A percentile compares a stretch with the other conserved stretches of the same genome.
These are phyloP conservation scores for Zhuqinia jingwanae DNA, from an alignment of 2,888 invertebrate species.

Conservation along the genomic window DNA sequence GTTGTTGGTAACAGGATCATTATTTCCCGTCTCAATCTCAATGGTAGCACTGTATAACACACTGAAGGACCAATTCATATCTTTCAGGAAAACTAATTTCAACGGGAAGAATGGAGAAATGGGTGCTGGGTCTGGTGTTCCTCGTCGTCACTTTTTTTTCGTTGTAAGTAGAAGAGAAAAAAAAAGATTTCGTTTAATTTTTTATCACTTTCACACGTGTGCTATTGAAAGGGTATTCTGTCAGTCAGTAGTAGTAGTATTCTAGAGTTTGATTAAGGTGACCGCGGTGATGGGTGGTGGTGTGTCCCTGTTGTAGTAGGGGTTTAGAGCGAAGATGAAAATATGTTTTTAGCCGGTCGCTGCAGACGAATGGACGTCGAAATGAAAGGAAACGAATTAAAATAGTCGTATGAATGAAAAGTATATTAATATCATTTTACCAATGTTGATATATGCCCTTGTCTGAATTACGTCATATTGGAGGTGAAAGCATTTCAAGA, in stretches of 20 bases:
- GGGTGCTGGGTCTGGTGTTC: neutral
- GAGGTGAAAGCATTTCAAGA: too few relatives aligned
- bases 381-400: conserved; percentile 4
- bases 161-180: too few relatives aligned
- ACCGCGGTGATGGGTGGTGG: neutral
- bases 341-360: too few relatives aligned
- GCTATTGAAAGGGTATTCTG: neutral
- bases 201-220: neutral
- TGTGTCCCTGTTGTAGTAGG: too few relatives aligned
- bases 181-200: neutral
- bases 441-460: neutral
- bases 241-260: too few relatives aligned
- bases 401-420: neutral
- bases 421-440: neutral
- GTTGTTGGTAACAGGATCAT: conserved; percentile 46
- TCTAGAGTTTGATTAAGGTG: conserved; percentile 21
- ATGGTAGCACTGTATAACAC: conserved; percentile 26
- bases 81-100: conserved; percentile 64
- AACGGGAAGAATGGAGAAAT: conserved; percentile 45
- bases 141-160: neutral
- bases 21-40: conserved; percentile 62
- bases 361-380: too few relatives aligned
- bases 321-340: too few relatives aligned
- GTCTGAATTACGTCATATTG: neutral
- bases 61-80: conserved; percentile 51